These are phyloP conservation scores for Aricia agestis DNA, from an alignment of 1,140 invertebrate genomes.

Conservation along the genomic window DNA sequence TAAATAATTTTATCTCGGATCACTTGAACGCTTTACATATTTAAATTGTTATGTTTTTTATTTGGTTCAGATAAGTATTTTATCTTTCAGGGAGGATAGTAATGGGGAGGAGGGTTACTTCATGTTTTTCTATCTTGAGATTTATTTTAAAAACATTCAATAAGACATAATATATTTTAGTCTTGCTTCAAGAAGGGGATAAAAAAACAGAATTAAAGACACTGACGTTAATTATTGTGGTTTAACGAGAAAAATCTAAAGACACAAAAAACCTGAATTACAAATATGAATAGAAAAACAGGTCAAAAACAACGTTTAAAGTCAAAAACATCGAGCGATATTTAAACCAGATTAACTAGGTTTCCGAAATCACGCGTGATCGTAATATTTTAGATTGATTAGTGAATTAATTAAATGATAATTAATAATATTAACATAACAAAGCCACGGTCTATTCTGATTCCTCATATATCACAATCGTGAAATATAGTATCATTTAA, in stretches of 20 bases:
- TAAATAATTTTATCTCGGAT: slow-evolving; percentile 8
- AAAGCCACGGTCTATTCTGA: background rate
- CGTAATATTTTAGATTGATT: background rate
- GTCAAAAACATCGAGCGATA: background rate
- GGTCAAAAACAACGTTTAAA: background rate
- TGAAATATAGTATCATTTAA: background rate
- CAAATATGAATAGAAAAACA: no score
- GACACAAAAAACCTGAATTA: no score
- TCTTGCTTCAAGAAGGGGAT: no score
- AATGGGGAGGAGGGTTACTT: no score
- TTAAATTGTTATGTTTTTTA: background rate
- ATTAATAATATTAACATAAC: background rate
- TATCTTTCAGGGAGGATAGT: no score
- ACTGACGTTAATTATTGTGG: no score
- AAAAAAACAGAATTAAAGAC: no score
- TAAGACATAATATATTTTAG: no score
- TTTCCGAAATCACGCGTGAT: background rate
- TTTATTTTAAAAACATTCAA: no score
- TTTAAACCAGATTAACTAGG: background rate
- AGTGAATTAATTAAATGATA: background rate
- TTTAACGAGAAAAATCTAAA: no score
- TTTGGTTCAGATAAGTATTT: no score
- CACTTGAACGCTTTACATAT: background rate
- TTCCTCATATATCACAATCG: background rate
- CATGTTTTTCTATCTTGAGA: no score